phyloP scores from a whole-genome alignment of 1,140 invertebrate species.

The Bombus pascuorum region DNA sequence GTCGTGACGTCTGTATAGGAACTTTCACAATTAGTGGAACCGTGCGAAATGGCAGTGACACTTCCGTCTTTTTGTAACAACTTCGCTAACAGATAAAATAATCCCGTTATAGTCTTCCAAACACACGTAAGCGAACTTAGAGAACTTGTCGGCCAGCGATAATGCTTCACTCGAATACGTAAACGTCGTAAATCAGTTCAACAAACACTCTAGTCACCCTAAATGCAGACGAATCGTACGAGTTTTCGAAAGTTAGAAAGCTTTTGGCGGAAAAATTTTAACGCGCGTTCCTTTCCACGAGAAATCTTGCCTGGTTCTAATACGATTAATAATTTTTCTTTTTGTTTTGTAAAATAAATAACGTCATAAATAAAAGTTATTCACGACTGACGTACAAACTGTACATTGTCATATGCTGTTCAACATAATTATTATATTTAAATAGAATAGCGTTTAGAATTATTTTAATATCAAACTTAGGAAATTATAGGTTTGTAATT shows the following conservation, averaged over 20 bases:
- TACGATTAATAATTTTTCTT: background rate
- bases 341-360: too few relatives aligned
- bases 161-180: background rate
- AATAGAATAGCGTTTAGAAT: too few relatives aligned
- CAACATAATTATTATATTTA: too few relatives aligned
- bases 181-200: conserved; percentile 7
- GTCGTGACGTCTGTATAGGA: background rate
- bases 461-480: too few relatives aligned
- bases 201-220: background rate
- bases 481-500: too few relatives aligned
- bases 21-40: conserved; percentile 30
- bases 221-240: background rate
- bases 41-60: background rate
- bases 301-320: too few relatives aligned
- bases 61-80: conserved; percentile 4
- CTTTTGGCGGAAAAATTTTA: background rate
- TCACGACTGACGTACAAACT: too few relatives aligned
- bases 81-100: conserved; percentile 7
- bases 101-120: background rate
- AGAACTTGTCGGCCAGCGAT: background rate
- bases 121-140: background rate
- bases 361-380: too few relatives aligned
- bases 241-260: background rate
- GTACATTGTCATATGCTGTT: too few relatives aligned
- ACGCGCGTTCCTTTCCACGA: background rate